A percentile compares a stretch with the other conserved stretches of the same genome.
Conservation (phyloP, 1,140 invertebrate genomes). For the Drosophila rufa region DNA sequence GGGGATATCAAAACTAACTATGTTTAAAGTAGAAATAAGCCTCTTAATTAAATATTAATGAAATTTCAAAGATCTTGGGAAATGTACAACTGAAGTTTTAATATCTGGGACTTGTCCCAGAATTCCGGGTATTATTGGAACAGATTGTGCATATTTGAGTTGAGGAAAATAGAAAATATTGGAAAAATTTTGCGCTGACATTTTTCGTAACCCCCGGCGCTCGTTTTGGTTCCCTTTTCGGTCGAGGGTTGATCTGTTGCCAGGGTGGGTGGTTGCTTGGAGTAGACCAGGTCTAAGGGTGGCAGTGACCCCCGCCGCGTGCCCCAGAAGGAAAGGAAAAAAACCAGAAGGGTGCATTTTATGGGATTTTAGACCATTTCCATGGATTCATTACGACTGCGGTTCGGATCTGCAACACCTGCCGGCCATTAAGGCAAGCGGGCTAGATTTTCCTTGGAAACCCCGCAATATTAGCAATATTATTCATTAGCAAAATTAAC, state of each 20-base stretch:
- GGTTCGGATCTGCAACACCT: conserved; percentile 7
- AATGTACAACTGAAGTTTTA: no score
- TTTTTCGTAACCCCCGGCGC: not conserved
- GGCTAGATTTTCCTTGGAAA: not conserved
- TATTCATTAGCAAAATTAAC: conserved; percentile 7
- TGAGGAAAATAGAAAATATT: not conserved
- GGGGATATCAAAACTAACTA: no score
- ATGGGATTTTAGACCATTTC: conserved; percentile 18
- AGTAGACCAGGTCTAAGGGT: conserved; percentile 9
- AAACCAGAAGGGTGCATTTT: conserved; percentile 13
- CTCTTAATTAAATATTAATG: no score
- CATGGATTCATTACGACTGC: conserved; percentile 15
- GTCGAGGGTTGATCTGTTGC: conserved; percentile 5
- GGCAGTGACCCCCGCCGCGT: conserved; percentile 20
- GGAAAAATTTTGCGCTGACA: conserved; percentile 1
- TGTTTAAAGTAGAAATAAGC: no score
- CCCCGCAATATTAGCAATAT: not conserved
- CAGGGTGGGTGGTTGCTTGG: conserved; percentile 17
- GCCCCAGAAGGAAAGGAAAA: conserved; percentile 9
- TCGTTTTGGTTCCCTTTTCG: not conserved
- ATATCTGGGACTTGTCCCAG: not conserved
- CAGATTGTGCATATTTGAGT: conserved; percentile 1
- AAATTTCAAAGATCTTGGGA: no score
- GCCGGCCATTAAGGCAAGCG: conserved; percentile 6
- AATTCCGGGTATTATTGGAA: not conserved